These are phyloP conservation scores for Zenarchopterus dispar DNA, from an alignment of 2,797 vertebrate species.

Conservation along the genomic window DNA sequence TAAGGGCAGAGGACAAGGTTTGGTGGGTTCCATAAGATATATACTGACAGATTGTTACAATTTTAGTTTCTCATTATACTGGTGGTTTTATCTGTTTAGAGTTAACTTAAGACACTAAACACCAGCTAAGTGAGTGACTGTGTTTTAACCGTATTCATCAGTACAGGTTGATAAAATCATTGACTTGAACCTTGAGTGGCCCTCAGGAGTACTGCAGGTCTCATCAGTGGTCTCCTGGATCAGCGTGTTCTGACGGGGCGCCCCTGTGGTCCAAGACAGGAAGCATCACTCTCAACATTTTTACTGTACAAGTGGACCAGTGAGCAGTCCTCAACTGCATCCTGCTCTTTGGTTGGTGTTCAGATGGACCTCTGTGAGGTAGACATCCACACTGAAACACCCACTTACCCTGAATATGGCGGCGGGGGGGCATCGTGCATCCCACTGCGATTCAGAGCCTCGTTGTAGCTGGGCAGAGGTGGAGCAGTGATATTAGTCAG, in stretches of 20 bases:
- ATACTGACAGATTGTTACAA: too few species aligned
- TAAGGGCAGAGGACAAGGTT: too few species aligned
- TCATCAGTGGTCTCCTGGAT: conserved; percentile 50
- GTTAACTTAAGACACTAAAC: too few species aligned
- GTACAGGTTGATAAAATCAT: conserved; percentile 20
- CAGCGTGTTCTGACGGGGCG: conserved; percentile 52
- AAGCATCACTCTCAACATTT: conserved; percentile 1
- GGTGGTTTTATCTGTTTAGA: too few species aligned
- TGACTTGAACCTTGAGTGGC: background rate
- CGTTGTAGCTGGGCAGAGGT: conserved; percentile 77
- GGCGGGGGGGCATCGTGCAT: conserved; percentile 81
- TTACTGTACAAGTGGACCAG: too few species aligned
- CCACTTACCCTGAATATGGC: conserved; percentile 79
- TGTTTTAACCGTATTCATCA: conserved; percentile 4
- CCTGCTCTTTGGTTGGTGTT: too few species aligned
- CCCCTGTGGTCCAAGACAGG: conserved; percentile 68
- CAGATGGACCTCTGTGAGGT: too few species aligned
- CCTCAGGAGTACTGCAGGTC: background rate
- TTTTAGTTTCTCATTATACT: too few species aligned
- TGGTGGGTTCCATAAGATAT: too few species aligned
- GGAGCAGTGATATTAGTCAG: conserved; percentile 60
- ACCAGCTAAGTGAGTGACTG: background rate
- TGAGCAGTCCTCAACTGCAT: too few species aligned
- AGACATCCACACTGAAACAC: background rate
- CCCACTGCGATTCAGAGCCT: conserved; percentile 74